Conservation (phyloP, 2,888 invertebrate genomes). For the Tromatobia lineatoria region DNA sequence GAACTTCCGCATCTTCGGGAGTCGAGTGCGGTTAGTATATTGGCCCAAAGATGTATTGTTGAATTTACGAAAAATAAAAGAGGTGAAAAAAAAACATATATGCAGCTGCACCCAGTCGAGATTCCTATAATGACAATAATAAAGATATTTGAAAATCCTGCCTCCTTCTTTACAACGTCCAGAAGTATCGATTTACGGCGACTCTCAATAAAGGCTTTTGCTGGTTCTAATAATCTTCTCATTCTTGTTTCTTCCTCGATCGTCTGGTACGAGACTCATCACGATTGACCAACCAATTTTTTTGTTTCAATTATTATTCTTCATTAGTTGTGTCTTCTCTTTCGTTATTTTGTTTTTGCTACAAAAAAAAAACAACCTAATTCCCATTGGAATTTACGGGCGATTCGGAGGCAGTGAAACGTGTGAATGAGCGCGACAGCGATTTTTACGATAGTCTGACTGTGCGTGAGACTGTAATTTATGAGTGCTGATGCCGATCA, state of each 20-base stretch:
- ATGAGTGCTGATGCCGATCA: constrained; percentile 48
- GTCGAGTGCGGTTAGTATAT: constrained; percentile 70
- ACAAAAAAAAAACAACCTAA: constrained; percentile 32
- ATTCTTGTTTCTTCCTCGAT: constrained; percentile 58
- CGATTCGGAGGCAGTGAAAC: not conserved
- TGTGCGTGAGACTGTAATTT: constrained; percentile 32
- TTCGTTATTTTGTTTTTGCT: constrained; percentile 25
- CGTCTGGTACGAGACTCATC: constrained; percentile 58
- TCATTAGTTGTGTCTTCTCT: constrained; percentile 39
- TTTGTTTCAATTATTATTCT: constrained; percentile 33
- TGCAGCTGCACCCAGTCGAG: constrained; percentile 67
- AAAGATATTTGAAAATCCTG: constrained; percentile 80
- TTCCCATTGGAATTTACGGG: constrained; percentile 42
- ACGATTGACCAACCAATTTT: constrained; percentile 48
- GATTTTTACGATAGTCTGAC: constrained; percentile 57
- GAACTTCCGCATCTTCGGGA: constrained; percentile 40
- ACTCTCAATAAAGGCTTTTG: constrained; percentile 46
- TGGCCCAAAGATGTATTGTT: constrained; percentile 80
- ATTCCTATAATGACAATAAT: constrained; percentile 78
- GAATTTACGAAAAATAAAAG: constrained; percentile 76
- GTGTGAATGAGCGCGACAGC: constrained; percentile 37
- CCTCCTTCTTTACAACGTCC: constrained; percentile 79
- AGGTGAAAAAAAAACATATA: constrained; percentile 69
- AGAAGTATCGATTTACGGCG: constrained; percentile 62
- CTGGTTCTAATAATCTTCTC: constrained; percentile 1